Conservation (phyloP, 2,797 vertebrate species). For the Graptemys geographica region DNA sequence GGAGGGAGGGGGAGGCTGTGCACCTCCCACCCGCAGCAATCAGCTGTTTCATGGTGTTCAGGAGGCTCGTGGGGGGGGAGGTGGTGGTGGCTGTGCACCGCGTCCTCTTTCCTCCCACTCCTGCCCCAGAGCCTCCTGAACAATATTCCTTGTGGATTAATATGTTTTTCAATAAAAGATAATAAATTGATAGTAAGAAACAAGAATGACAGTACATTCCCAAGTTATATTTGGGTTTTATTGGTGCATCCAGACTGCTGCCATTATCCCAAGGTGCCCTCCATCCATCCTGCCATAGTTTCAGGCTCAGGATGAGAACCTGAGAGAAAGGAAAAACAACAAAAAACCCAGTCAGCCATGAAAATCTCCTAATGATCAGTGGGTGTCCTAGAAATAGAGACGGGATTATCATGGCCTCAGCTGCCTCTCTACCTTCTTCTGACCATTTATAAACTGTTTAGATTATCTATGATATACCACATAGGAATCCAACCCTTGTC, state of each 20-base stretch:
- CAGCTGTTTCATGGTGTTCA: no score
- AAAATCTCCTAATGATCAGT: neutral
- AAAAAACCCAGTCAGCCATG: neutral
- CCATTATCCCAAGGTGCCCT: neutral
- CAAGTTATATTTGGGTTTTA: neutral
- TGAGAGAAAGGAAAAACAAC: neutral
- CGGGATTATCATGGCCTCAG: neutral
- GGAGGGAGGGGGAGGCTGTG: no score
- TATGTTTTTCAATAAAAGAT: neutral
- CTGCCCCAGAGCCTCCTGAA: no score
- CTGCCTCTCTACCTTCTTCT: neutral
- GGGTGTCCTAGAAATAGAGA: neutral
- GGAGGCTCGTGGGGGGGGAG: no score
- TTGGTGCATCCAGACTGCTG: neutral
- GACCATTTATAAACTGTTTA: neutral
- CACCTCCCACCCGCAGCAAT: no score
- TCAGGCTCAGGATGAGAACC: rapidly evolving
- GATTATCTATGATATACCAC: neutral
- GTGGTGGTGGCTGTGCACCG: no score
- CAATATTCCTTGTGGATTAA: neutral
- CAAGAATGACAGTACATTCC: neutral
- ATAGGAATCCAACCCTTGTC: neutral
- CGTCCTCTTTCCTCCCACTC: no score
- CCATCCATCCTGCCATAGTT: neutral
- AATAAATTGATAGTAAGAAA: neutral